phyloP scores from a whole-genome alignment of 2,888 invertebrate species.

The Zhengitettix transpicula region DNA sequence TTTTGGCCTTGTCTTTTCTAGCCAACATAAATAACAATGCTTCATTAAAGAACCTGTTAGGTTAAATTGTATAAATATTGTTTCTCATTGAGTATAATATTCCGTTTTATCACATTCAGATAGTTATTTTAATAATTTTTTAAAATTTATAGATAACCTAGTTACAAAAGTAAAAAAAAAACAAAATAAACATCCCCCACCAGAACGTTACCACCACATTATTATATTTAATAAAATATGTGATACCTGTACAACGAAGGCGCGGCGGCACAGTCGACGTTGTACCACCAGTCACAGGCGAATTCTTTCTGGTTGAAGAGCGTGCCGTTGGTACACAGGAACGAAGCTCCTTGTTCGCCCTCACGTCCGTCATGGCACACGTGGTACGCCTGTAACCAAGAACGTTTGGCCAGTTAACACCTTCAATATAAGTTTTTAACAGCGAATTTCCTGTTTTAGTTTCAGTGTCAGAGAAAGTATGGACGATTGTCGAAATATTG shows the following conservation, averaged over 20 bases:
- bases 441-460: neutral
- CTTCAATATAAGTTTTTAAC: neutral
- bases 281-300: constrained; percentile 85
- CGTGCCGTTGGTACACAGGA: constrained; percentile 74
- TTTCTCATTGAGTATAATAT: no score
- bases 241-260: constrained; percentile 48
- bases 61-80: no score
- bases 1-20: no score
- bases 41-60: no score
- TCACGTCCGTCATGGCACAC: constrained; percentile 76
- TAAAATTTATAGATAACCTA: no score
- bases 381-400: constrained; percentile 53
- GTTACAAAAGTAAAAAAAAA: neutral
- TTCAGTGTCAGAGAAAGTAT: neutral
- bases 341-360: constrained; percentile 51
- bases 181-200: neutral
- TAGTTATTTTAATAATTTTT: no score
- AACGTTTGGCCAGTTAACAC: neutral
- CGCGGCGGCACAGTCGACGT: constrained; percentile 68
- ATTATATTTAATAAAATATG: no score
- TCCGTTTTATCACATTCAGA: no score
- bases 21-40: no score
- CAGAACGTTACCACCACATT: no score
- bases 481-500: neutral
- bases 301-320: constrained; percentile 74